Percentiles rank a stretch among this genome's conserved stretches.
These are phyloP conservation scores for Guaruba guarouba DNA, from an alignment of 2,113 vertebrate genomes.

Conservation along the genomic window DNA sequence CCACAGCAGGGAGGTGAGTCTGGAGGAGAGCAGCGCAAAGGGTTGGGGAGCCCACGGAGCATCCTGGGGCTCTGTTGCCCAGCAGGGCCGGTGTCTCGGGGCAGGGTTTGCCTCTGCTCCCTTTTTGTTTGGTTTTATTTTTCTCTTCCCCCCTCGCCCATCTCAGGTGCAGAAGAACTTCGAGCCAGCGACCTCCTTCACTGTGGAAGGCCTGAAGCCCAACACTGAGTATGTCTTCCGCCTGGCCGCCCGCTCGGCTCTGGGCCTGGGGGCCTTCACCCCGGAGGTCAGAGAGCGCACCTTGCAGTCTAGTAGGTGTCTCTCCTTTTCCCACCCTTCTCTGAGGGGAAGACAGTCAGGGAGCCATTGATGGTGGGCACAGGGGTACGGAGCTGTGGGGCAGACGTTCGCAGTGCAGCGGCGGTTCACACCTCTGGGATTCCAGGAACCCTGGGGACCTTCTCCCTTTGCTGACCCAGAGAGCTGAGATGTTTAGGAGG, in stretches of 20 bases:
- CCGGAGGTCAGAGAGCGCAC: constrained; percentile 91
- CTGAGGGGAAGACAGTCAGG: constrained; percentile 48
- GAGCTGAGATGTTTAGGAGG: not conserved
- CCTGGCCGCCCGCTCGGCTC: constrained; percentile 90
- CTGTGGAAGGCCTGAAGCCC: constrained; percentile 89
- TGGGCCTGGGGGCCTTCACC: constrained; percentile 95
- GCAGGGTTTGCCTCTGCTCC: not conserved
- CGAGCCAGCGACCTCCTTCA: constrained; percentile 82
- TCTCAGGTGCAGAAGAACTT: constrained; percentile 87
- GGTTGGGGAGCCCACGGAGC: not conserved
- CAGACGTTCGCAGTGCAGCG: not conserved
- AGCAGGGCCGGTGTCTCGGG: not conserved
- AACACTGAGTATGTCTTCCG: constrained; percentile 94
- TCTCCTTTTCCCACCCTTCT: constrained; percentile 66
- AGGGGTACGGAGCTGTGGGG: constrained; percentile 19
- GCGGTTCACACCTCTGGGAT: accelerated
- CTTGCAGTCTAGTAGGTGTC: constrained; percentile 98
- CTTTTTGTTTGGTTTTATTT: not conserved
- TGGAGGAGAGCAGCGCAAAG: accelerated
- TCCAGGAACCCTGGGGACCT: not conserved
- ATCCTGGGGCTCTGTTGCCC: not conserved
- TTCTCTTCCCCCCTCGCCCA: not conserved
- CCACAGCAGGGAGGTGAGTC: constrained; percentile 80
- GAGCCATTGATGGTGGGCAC: constrained; percentile 39
- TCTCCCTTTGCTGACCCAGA: not conserved